Evolutionary conservation across 1,140 invertebrate species (phyloP), one percentile per base, ranked within the genome.

Genomic region (Pogonognathellus flavescens): DNA sequence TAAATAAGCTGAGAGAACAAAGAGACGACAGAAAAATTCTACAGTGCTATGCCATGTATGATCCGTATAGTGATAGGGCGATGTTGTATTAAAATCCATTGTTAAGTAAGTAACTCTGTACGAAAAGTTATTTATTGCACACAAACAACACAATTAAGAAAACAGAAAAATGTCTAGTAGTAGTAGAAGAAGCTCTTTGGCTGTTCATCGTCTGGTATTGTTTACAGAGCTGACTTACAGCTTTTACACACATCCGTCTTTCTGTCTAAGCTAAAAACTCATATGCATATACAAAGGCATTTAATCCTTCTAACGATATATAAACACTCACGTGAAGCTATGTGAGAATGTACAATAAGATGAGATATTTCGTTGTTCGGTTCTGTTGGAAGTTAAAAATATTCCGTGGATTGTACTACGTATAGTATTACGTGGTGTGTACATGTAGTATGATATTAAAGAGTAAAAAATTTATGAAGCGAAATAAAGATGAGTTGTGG

Each of bases 391-490:
- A 70, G 14, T 70, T 57, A 9, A 57, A n/a, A 57, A n/a, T 14
- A 14, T 57, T 13, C 53, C 2, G 62, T 31, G 31, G 2, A 41
- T 41, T 41, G 31, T 41, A 41, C 2, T 41, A 3, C 6, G 31
- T 41, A 41, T 66, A 25, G 62, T 14, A 25, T 25, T 66, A 22
- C 22, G 9, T 66, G 3, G 18, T 70, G 3, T 49, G 41, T 80
- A 52, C 5, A 18, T 57, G 80, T 16, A 20, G 80, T 16, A 20
- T 81, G 80, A 53, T 13, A 81, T 53, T 22, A 81, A 50, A 76
- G 70, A 13, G 70, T 25, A 76, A 86, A 86, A 83, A 80, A 49
- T 83, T 86, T 86, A 86, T 86, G 85, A 72, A 80, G 82, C 85
- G 85, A 83, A 86, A 86, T 86, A 86, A 86, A 86, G 85, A 86